Evolutionary conservation across 2,888 invertebrate genomes (phyloP).

Genomic region (Plebejus melissa): DNA sequence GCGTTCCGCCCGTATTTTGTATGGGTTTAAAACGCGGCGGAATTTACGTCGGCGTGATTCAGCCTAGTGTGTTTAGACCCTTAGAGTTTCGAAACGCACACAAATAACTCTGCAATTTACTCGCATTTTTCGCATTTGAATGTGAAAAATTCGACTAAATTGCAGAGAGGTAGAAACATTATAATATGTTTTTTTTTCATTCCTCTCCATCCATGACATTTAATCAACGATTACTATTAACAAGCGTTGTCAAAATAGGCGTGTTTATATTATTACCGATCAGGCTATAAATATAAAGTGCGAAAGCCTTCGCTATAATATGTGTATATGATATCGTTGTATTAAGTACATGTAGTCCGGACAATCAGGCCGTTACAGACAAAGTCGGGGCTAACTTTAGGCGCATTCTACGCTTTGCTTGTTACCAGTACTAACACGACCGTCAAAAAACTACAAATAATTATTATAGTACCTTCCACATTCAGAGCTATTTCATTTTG

Average conservation of each 20-base stretch:
- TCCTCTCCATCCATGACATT: background rate
- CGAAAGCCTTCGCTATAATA: slow-evolving; percentile 25
- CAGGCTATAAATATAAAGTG: slow-evolving; percentile 18
- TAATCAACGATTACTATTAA: background rate
- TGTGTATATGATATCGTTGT: slow-evolving; percentile 18
- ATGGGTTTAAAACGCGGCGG: too few species aligned
- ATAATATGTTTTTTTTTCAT: background rate
- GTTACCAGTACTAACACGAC: slow-evolving; percentile 9
- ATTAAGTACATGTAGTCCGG: slow-evolving; percentile 6
- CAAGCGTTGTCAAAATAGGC: background rate
- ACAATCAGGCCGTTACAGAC: background rate
- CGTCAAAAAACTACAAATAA: background rate
- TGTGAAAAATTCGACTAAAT: too few species aligned
- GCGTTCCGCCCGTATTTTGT: too few species aligned
- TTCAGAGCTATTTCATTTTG: too few species aligned
- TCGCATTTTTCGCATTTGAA: too few species aligned
- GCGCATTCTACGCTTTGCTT: background rate
- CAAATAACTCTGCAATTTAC: too few species aligned
- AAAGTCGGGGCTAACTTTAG: background rate
- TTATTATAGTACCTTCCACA: background rate
- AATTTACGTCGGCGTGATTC: too few species aligned
- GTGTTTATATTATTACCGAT: background rate
- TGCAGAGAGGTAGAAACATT: too few species aligned
- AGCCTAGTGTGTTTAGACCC: too few species aligned
- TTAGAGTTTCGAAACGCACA: too few species aligned